These are phyloP conservation scores for Oceanodroma leucorhoa DNA, from an alignment of 2,797 vertebrate species.

Conservation along the genomic window DNA sequence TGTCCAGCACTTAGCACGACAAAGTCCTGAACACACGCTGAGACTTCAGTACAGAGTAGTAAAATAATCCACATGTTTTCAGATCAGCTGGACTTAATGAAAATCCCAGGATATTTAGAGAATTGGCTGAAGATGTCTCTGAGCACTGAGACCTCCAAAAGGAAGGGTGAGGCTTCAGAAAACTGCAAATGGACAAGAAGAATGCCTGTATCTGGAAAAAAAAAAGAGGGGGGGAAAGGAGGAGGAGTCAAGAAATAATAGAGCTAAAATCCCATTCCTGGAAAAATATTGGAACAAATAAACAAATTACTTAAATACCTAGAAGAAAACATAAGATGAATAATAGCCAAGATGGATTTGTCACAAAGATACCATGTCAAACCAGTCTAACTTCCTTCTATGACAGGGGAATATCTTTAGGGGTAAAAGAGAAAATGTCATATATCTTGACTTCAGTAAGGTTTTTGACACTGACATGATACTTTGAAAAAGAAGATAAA, in stretches of 20 bases:
- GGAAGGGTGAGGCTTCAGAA: not conserved
- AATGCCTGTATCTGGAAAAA: not conserved
- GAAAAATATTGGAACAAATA: not conserved
- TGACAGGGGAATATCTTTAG: not conserved
- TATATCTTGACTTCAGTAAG: not conserved
- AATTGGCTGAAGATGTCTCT: not conserved
- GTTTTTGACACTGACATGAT: conserved; percentile 1
- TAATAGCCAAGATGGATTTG: not conserved
- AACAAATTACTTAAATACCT: not conserved
- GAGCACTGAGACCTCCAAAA: not conserved
- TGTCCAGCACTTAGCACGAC: not conserved
- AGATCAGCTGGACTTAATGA: not conserved
- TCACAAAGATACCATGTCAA: not conserved
- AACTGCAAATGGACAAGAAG: not conserved
- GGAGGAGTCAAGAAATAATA: not conserved
- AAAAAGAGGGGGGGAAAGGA: not conserved
- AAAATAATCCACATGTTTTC: conserved; percentile 13
- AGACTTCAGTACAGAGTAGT: not conserved
- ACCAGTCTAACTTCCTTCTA: not conserved
- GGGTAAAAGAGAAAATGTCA: not conserved
- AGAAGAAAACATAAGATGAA: not conserved
- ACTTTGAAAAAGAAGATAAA: conserved; percentile 7
- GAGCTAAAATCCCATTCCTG: not conserved
- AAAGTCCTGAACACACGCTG: conserved; percentile 11
- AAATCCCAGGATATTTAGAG: not conserved